phyloP scores from a whole-genome alignment of 2,888 invertebrate genomes.

The Drosophila hamatofila region DNA sequence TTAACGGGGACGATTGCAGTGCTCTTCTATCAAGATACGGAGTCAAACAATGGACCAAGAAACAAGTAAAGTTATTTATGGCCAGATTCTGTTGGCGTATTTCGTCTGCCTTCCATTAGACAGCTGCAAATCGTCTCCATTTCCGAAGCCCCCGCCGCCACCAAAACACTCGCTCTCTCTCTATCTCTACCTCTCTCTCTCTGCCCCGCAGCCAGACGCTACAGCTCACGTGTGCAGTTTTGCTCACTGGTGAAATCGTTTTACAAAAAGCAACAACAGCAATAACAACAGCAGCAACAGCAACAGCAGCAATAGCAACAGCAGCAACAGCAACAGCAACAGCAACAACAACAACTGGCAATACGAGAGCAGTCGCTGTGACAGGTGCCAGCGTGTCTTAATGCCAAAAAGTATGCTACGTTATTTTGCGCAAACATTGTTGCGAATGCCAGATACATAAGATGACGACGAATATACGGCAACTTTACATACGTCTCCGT shows the following conservation, averaged over 20 bases:
- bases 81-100: slow-evolving; percentile 30
- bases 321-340: slow-evolving; percentile 10
- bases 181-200: no score
- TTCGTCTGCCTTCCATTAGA: slow-evolving; percentile 62
- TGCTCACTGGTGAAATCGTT: slow-evolving; percentile 56
- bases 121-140: slow-evolving; percentile 61
- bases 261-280: slow-evolving; percentile 19
- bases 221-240: slow-evolving; percentile 46
- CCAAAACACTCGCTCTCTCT: no score
- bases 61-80: slow-evolving; percentile 56
- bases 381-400: slow-evolving; percentile 28
- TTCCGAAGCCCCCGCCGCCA: neutral
- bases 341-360: slow-evolving; percentile 23
- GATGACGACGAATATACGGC: neutral
- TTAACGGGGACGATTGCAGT: slow-evolving; percentile 18
- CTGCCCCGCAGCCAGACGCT: slow-evolving; percentile 1
- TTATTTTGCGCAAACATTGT: slow-evolving; percentile 61
- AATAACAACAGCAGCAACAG: slow-evolving; percentile 10
- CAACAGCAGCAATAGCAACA: slow-evolving; percentile 19
- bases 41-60: slow-evolving; percentile 55
- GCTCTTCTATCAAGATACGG: slow-evolving; percentile 60
- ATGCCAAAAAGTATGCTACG: slow-evolving; percentile 40
- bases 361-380: slow-evolving; percentile 15
- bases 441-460: slow-evolving; percentile 26
- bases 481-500: slow-evolving; percentile 9